These are phyloP conservation scores for Stramonita haemastoma DNA, from an alignment of 2,888 invertebrate species.

Conservation along the genomic window DNA sequence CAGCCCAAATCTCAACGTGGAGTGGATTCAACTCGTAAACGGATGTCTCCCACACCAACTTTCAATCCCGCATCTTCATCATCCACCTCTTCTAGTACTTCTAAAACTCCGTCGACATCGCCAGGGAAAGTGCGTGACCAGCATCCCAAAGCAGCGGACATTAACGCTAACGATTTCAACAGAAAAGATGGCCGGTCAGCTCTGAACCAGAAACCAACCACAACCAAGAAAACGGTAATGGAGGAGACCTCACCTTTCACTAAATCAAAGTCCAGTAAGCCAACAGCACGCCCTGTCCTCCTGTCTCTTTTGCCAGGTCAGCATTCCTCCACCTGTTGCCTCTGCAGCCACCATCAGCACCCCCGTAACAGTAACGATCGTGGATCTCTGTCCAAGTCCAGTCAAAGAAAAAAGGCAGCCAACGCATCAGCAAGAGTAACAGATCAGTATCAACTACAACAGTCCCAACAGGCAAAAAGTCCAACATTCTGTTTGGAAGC, in stretches of 20 bases:
- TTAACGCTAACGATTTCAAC: not conserved
- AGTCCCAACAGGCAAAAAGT: not conserved
- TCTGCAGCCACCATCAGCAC: not conserved
- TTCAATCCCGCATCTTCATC: not conserved
- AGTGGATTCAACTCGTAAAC: not conserved
- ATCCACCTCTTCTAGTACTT: not conserved
- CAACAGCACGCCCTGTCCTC: not conserved
- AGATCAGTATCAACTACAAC: not conserved
- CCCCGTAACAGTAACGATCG: not conserved
- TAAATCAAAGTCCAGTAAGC: not conserved
- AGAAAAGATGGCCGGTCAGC: not conserved
- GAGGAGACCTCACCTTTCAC: not conserved
- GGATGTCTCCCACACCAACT: not conserved
- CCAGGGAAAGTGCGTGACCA: not conserved
- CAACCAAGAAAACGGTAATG: not conserved
- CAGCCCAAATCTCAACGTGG: not conserved
- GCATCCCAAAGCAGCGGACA: not conserved
- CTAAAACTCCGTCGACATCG: not conserved
- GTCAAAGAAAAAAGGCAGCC: not conserved
- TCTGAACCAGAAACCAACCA: not conserved
- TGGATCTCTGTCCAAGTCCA: not conserved
- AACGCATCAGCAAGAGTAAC: not conserved
- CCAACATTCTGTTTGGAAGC: not conserved
- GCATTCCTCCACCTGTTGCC: not conserved
- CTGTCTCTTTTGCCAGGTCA: not conserved